Percentiles rank a stretch among this genome's conserved stretches.
phyloP scores from a whole-genome alignment of 1,140 invertebrate species.

The Oedothorax gibbosus region DNA sequence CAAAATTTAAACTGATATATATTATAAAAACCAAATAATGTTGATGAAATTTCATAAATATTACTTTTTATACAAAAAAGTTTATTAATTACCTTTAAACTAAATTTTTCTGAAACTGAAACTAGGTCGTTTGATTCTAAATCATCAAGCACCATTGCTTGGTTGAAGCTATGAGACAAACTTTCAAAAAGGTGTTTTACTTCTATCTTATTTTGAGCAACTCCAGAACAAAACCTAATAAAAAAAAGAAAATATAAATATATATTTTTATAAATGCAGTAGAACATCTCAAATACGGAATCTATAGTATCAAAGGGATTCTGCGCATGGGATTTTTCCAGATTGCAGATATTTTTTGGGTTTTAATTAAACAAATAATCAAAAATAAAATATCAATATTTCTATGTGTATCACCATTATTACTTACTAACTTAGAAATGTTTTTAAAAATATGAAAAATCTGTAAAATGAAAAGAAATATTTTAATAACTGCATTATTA shows the following conservation, averaged over 20 bases:
- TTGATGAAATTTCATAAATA: background rate
- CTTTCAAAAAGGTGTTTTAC: background rate
- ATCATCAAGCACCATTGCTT: slow-evolving; percentile 20
- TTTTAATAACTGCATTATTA: too few relatives aligned
- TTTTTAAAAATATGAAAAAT: too few relatives aligned
- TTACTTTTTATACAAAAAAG: background rate
- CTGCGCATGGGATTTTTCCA: too few relatives aligned
- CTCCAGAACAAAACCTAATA: background rate
- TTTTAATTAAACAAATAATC: too few relatives aligned
- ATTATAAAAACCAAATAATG: background rate
- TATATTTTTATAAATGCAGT: background rate
- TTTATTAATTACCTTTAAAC: slow-evolving; percentile 10
- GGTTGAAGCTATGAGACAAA: background rate
- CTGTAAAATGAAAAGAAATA: too few relatives aligned
- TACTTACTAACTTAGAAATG: too few relatives aligned
- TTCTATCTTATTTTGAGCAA: background rate
- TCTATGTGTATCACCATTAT: too few relatives aligned
- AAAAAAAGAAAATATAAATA: background rate
- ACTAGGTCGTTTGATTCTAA: slow-evolving; percentile 3
- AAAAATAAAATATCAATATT: too few relatives aligned
- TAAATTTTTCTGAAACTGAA: slow-evolving; percentile 15
- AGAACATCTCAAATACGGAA: too few relatives aligned
- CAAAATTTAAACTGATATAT: background rate
- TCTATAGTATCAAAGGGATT: too few relatives aligned
- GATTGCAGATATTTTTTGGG: too few relatives aligned